Percentiles rank a stretch among this genome's conserved stretches.
Evolutionary conservation across 2,113 vertebrate genomes (phyloP).

Genomic region (Typhlomys cinereus): DNA sequence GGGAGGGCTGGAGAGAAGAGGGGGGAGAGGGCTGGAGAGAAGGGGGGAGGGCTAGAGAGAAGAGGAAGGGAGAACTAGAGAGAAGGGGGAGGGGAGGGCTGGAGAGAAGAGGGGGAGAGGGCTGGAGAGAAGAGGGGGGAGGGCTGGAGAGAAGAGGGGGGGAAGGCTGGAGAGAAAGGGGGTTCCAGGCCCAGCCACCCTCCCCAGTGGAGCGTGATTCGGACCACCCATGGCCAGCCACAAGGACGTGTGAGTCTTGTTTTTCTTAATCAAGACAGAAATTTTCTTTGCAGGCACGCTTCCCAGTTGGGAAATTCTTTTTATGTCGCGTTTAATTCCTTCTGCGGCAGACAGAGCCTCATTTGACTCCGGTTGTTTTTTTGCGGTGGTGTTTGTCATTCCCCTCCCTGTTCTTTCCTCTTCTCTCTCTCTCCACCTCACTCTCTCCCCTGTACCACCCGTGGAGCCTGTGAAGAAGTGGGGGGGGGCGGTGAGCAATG

Average conservation of each 20-base stretch:
- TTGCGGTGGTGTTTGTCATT: not conserved
- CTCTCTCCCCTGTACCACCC: not conserved
- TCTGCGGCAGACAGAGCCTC: slow-evolving; percentile 31
- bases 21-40: too few relatives aligned
- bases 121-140: not conserved
- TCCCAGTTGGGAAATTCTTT: slow-evolving; percentile 57
- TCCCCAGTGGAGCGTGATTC: not conserved
- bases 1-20: too few relatives aligned
- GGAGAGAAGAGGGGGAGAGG: too few relatives aligned
- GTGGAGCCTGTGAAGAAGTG: not conserved
- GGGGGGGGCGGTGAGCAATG: fast-evolving
- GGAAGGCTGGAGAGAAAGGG: fast-evolving
- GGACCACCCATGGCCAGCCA: not conserved
- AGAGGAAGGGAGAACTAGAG: not conserved
- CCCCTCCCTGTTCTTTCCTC: not conserved
- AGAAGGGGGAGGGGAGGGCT: too few relatives aligned
- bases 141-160: not conserved
- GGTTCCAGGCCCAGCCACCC: not conserved
- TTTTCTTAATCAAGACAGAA: slow-evolving; percentile 67
- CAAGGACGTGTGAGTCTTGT: slow-evolving; percentile 17
- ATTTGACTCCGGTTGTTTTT: not conserved
- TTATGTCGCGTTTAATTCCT: slow-evolving; percentile 6
- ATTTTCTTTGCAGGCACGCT: slow-evolving; percentile 24
- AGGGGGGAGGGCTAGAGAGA: too few relatives aligned
- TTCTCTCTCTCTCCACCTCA: not conserved